A percentile compares a stretch with the other conserved stretches of the same genome.
Conservation (phyloP, 2,888 invertebrate genomes). For the Andrena marginata region DNA sequence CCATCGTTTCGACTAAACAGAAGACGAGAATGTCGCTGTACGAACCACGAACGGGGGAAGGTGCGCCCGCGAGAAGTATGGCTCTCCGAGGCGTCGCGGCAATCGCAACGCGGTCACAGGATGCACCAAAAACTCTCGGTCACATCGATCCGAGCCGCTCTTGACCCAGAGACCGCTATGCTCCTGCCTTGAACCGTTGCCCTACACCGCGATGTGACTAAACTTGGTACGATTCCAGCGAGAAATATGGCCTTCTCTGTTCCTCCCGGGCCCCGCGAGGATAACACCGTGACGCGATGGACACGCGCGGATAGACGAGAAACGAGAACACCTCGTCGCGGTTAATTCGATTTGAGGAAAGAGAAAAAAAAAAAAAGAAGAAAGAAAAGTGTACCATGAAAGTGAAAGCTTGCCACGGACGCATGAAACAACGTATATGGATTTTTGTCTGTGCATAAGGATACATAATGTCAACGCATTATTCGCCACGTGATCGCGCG, state of each 20-base stretch:
- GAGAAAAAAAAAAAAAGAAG: not conserved
- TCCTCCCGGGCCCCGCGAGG: not conserved
- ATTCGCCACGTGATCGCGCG: conserved; percentile 1
- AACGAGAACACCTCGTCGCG: not conserved
- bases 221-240: conserved; percentile 38
- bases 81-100: not conserved
- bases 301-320: not conserved
- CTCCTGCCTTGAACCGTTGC: conserved; percentile 51
- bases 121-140: conserved; percentile 17
- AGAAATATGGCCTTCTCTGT: not conserved
- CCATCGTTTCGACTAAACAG: too few species aligned
- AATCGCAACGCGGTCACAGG: not conserved
- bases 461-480: conserved; percentile 17
- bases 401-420: conserved; percentile 53
- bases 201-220: conserved; percentile 28
- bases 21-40: too few species aligned
- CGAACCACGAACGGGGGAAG: too few species aligned
- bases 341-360: not conserved
- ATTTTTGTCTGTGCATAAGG: conserved; percentile 49
- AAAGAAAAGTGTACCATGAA: conserved; percentile 12
- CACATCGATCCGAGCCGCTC: conserved; percentile 42
- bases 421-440: conserved; percentile 58
- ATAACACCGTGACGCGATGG: not conserved
- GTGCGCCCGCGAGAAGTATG: too few species aligned
- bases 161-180: conserved; percentile 60